Percentiles rank a stretch among this genome's conserved stretches.
phyloP scores from a whole-genome alignment of 2,888 invertebrate genomes.

The Cheiracanthium punctorium region DNA sequence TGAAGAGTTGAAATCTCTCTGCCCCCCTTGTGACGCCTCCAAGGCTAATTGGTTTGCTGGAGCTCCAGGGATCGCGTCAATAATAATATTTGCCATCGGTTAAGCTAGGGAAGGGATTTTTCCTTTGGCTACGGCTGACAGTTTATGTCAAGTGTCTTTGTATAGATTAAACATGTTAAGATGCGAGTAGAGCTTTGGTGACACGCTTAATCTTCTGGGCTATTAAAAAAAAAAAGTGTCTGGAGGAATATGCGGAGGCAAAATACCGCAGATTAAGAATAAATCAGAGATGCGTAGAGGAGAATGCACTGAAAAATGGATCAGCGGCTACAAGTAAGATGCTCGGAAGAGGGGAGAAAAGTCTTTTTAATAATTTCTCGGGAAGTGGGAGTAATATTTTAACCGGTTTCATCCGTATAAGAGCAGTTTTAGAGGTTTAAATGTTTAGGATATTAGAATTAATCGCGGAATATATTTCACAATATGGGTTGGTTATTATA shows the following conservation, averaged over 20 bases:
- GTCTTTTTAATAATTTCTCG: background rate
- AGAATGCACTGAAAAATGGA: background rate
- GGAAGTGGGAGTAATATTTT: background rate
- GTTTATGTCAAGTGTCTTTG: conserved; percentile 20
- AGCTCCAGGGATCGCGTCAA: conserved; percentile 42
- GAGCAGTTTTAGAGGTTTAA: too few relatives aligned
- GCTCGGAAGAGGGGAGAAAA: background rate
- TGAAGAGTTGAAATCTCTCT: conserved; percentile 49
- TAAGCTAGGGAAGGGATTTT: conserved; percentile 33
- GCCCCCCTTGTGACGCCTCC: conserved; percentile 41
- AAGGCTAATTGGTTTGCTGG: conserved; percentile 48
- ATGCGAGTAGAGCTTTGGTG: background rate
- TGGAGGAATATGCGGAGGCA: background rate
- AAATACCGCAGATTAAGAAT: background rate
- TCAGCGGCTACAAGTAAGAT: background rate
- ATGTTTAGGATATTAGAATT: too few relatives aligned
- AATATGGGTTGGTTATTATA: too few relatives aligned
- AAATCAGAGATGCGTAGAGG: background rate
- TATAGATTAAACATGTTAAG: conserved; percentile 1
- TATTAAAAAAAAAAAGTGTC: conserved; percentile 13
- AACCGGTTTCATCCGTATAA: background rate
- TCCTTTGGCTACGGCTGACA: conserved; percentile 4
- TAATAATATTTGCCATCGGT: conserved; percentile 56
- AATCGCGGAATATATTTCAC: too few relatives aligned
- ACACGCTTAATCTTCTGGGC: background rate